Evolutionary conservation across 2,113 vertebrate genomes (phyloP), one percentile per base, ranked within the genome.

Genomic region (Orientallactaga bullata): DNA sequence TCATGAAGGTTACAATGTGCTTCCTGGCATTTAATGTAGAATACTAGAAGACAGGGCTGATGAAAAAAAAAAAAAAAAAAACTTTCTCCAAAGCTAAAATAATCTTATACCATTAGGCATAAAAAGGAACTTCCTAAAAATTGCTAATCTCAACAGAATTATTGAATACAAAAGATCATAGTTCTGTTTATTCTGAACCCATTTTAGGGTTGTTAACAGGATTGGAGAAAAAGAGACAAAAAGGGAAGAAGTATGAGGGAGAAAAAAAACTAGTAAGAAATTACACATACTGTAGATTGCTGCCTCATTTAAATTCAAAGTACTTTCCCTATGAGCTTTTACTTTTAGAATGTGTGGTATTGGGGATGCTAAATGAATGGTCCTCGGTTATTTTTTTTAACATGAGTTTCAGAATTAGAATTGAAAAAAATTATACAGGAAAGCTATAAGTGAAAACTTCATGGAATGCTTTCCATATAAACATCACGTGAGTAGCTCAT

Each of bases 11-110:
- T 96, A 94, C 51, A 94, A 58, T 95, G 95, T 96, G 83, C 95
- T 98, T 97, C 88, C 94, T 90, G 90, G 61, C 51, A 96, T 94
- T 98, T 96, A 95, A 77, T 97, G 93, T 96, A 97, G 95, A 97
- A 97, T 96, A 96, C 91, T 32, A 66, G 88, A 23, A 90, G 24
- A 93, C 77, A 95, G 65, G 90, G 37, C 7, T 88, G 39, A 89
- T 94, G 72, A 11, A n/a, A 30, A 51, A n/a, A 89, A 89, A 95
- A 69, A 10, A n/a, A 30, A 51, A n/a, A 89, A 32, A 79, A 26
- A 47, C 80, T 60, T 83, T 1, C 12, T 1, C 16, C 4, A 87
- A 85, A 86, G 0, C 0, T 93, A 94, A 51, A 83, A n/a, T 0
- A 88, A 82, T 92, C 0, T 23, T 95, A n/a, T 88, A 93, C 74